Conservation (phyloP, 2,113 vertebrate species). For the Nerophis lumbriciformis region DNA sequence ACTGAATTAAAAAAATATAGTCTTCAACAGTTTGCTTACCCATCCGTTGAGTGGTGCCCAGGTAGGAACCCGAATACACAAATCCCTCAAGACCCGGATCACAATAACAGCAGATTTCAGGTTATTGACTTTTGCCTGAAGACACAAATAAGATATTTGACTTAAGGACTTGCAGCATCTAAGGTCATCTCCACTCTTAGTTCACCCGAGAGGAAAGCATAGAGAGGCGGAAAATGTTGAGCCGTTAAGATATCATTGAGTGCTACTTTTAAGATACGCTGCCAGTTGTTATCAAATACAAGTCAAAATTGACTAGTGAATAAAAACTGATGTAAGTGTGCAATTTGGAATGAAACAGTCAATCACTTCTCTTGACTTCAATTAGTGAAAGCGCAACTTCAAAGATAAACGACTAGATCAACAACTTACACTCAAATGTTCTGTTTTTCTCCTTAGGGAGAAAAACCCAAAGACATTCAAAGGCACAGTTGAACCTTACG, state of each 20-base stretch:
- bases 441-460: constrained; percentile 23
- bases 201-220: constrained; percentile 35
- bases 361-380: constrained; percentile 4
- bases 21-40: constrained; percentile 70
- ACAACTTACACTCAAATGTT: constrained; percentile 20
- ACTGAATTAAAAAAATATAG: background rate
- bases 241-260: constrained; percentile 23
- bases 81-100: constrained; percentile 89
- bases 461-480: constrained; percentile 28
- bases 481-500: constrained; percentile 58
- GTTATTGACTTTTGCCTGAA: constrained; percentile 88
- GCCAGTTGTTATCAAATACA: background rate
- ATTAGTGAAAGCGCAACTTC: constrained; percentile 6
- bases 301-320: constrained; percentile 4
- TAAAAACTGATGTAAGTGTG: constrained; percentile 24
- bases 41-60: constrained; percentile 92
- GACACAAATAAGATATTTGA: constrained; percentile 42
- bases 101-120: constrained; percentile 89
- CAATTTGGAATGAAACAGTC: constrained; percentile 33
- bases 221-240: constrained; percentile 57
- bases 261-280: background rate
- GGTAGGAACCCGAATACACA: constrained; percentile 87
- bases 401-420: constrained; percentile 8
- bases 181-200: constrained; percentile 6
- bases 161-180: constrained; percentile 5